Evolutionary conservation across 1,140 invertebrate genomes (phyloP), one percentile per base, ranked within the genome.

Genomic region (Oppia nitens): DNA sequence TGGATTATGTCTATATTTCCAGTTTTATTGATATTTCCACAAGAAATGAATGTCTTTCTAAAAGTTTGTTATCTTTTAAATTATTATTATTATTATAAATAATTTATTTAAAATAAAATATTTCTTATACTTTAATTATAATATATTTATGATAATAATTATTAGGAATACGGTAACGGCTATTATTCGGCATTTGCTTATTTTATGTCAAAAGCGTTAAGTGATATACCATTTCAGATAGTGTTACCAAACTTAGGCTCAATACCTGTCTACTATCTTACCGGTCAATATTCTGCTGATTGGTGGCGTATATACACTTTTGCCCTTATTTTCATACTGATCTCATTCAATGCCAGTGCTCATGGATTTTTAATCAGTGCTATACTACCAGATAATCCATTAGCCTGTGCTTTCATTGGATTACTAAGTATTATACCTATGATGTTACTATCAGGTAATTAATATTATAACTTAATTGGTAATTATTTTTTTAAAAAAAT

Each of bases 401-500:
- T 17, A 9, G 32, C 32, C 17, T 6, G 6, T 6, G 32, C 17
- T 40, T 40, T 40, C 17, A 40, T 40, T 9, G 32, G 32, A 40
- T 40, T 6, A 9, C 17, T 6, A 9, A 40, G 6, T 40, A 17
- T 6, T 9, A 9, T 40, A 9, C 32, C 32, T 9, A 40, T 40
- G 32, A 40, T 40, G 32, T 40, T 40, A 40, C 17, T 40, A 6
- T 40, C 32, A 40, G 32, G 32, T 40, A 40, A 40, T 17, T 9
- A 40, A 40, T 9, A 40, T 17, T 40, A 6, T 9, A 40, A 40
- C 32, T 9, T 40, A 9, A 40, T 17, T 40, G 17, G 17, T 9
- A 40, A 40, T 6, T 40, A 9, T 9, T 17, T 40, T 40, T 40
- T 9, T 9, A 40, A 9, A 40, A 40, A 27, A 85, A 93, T 12